phyloP scores from a whole-genome alignment of 2,888 invertebrate genomes.

The Parelbella ahira region DNA sequence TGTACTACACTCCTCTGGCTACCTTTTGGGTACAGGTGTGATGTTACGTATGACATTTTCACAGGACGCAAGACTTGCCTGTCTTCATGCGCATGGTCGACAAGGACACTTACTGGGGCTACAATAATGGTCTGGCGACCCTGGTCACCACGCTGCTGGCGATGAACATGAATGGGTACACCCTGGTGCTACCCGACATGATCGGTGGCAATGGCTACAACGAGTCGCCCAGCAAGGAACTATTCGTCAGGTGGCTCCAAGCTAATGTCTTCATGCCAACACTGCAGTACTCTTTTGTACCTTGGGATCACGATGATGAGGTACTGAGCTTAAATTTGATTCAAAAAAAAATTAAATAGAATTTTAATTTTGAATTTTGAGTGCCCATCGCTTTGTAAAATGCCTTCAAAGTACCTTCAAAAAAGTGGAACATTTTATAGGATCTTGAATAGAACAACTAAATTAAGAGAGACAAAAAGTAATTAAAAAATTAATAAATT shows the following conservation, averaged over 20 bases:
- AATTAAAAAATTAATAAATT: too few species aligned
- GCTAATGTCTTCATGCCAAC: slow-evolving; percentile 88
- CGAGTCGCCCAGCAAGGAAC: slow-evolving; percentile 76
- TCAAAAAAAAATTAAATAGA: too few species aligned
- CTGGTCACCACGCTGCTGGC: slow-evolving; percentile 85
- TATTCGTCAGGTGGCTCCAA: slow-evolving; percentile 88
- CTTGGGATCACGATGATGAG: slow-evolving; percentile 87
- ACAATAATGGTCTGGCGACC: slow-evolving; percentile 85
- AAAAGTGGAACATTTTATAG: too few species aligned
- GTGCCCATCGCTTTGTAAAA: too few species aligned
- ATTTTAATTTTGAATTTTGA: too few species aligned
- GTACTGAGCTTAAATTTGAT: too few species aligned
- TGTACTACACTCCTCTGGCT: too few species aligned
- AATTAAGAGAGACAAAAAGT: too few species aligned
- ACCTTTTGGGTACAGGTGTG: too few species aligned
- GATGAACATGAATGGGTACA: slow-evolving; percentile 82
- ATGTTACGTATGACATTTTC: too few species aligned
- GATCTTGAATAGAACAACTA: too few species aligned
- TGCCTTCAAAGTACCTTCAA: too few species aligned
- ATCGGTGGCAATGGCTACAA: slow-evolving; percentile 83
- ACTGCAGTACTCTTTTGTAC: slow-evolving; percentile 88
- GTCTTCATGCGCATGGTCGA: slow-evolving; percentile 89
- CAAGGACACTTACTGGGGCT: slow-evolving; percentile 85
- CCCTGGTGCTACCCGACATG: slow-evolving; percentile 89
- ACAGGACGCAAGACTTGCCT: slow-evolving; percentile 84